Conservation (phyloP, 1,140 invertebrate species). For the Riptortus pedestris region DNA sequence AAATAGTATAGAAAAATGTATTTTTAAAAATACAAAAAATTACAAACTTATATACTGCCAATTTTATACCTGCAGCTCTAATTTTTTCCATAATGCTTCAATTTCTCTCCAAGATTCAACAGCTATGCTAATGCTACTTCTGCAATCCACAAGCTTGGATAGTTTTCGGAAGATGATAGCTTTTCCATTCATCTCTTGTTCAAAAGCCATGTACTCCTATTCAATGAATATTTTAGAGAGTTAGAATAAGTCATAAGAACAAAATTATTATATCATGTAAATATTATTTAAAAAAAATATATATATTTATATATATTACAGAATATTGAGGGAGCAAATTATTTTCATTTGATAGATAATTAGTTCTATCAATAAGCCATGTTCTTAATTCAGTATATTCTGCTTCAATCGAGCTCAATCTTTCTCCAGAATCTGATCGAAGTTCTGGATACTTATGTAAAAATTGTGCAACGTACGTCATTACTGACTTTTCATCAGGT, state of each 20-base stretch:
- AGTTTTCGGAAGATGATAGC: slow-evolving; percentile 57
- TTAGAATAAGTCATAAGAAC: background rate
- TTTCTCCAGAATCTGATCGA: slow-evolving; percentile 47
- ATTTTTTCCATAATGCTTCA: slow-evolving; percentile 60
- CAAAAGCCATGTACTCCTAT: slow-evolving; percentile 57
- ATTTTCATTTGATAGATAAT: slow-evolving; percentile 51
- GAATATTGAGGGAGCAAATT: slow-evolving; percentile 41
- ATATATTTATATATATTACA: slow-evolving; percentile 35
- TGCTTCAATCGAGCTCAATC: slow-evolving; percentile 61
- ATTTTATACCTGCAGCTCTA: slow-evolving; percentile 46
- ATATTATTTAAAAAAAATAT: too few species aligned
- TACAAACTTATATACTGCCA: too few species aligned
- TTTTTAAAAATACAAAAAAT: too few species aligned
- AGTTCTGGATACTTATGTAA: slow-evolving; percentile 88
- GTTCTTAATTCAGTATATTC: slow-evolving; percentile 67
- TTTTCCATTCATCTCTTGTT: slow-evolving; percentile 59
- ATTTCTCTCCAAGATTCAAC: slow-evolving; percentile 68
- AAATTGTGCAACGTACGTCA: slow-evolving; percentile 99
- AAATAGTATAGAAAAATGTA: too few species aligned
- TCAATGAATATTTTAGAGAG: background rate
- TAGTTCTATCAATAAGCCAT: slow-evolving; percentile 69
- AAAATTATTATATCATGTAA: background rate
- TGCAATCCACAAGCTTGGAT: slow-evolving; percentile 60
- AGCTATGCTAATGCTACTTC: slow-evolving; percentile 65
- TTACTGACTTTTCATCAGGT: slow-evolving; percentile 96